phyloP scores from a whole-genome alignment of 2,797 vertebrate species.

The Helostoma temminkii region DNA sequence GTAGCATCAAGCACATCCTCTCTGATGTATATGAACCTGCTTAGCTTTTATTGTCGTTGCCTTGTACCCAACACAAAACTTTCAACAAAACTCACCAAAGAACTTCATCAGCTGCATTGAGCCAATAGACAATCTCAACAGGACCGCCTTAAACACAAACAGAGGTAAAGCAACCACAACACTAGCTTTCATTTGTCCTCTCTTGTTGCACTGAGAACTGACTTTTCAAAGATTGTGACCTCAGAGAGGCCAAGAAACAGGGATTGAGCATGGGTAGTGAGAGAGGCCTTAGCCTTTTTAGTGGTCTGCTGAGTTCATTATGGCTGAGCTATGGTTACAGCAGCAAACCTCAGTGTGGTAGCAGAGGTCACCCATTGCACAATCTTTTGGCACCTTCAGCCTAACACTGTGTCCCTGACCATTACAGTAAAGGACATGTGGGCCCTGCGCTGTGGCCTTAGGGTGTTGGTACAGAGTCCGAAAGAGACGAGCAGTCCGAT shows the following conservation, averaged over 20 bases:
- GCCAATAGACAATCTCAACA: neutral
- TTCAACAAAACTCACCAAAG: conserved; percentile 18
- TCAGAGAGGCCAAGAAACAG: conserved; percentile 17
- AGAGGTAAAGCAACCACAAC: conserved; percentile 23
- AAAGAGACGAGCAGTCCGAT: conserved; percentile 43
- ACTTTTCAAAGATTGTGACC: conserved; percentile 19
- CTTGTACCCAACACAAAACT: conserved; percentile 26
- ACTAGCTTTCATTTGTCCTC: conserved; percentile 26
- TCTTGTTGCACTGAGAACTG: conserved; percentile 7
- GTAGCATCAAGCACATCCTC: conserved; percentile 30
- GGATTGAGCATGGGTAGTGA: conserved; percentile 64
- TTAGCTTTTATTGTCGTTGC: conserved; percentile 26
- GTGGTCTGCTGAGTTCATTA: conserved; percentile 83
- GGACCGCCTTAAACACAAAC: conserved; percentile 37
- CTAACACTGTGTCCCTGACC: conserved; percentile 41
- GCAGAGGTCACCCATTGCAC: conserved; percentile 78
- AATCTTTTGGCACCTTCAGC: conserved; percentile 76
- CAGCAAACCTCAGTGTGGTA: conserved; percentile 80
- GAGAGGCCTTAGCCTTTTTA: conserved; percentile 72
- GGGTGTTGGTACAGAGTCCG: neutral
- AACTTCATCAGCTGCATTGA: conserved; percentile 27
- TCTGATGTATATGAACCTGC: conserved; percentile 33
- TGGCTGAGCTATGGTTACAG: conserved; percentile 76
- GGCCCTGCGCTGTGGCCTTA: conserved; percentile 25
- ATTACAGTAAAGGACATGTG: neutral